These are phyloP conservation scores for Andrena haemorrhoa DNA, from an alignment of 2,888 invertebrate species.

Conservation along the genomic window DNA sequence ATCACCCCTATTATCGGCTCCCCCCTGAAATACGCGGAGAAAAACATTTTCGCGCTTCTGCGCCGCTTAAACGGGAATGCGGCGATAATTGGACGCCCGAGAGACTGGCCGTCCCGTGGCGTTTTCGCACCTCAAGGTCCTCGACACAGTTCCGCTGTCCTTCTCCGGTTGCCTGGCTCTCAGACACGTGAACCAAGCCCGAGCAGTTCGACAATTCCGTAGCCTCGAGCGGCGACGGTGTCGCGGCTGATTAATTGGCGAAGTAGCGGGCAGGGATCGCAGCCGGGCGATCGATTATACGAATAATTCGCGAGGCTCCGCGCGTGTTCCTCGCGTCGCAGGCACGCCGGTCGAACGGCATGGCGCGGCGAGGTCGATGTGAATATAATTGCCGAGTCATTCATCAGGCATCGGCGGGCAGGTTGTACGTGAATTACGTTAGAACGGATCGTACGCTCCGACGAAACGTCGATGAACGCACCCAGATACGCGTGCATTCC, in stretches of 20 bases:
- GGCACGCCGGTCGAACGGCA: conserved; percentile 34
- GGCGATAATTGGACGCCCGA: conserved; percentile 46
- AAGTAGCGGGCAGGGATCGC: conserved; percentile 15
- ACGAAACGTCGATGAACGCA: conserved; percentile 45
- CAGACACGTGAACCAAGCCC: background rate
- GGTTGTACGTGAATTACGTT: conserved; percentile 69
- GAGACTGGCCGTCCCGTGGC: conserved; percentile 22
- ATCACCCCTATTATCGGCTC: conserved; percentile 30
- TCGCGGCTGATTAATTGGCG: conserved; percentile 18
- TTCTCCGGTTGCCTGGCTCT: conserved; percentile 1
- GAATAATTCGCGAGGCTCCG: conserved; percentile 48
- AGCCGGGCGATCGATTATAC: conserved; percentile 46
- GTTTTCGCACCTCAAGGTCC: conserved; percentile 38
- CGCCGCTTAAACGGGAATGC: conserved; percentile 42
- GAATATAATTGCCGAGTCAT: conserved; percentile 79
- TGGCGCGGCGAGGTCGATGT: conserved; percentile 61
- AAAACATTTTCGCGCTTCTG: conserved; percentile 55
- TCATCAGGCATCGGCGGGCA: conserved; percentile 74
- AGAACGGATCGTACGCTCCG: conserved; percentile 58
- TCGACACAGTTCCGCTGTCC: conserved; percentile 8
- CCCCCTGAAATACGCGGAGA: conserved; percentile 7
- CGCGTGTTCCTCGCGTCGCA: conserved; percentile 27
- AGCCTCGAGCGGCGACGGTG: background rate
- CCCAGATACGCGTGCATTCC: conserved; percentile 41
- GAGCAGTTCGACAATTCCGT: background rate